Evolutionary conservation across 2,797 vertebrate genomes (phyloP).

Genomic region (Coregonus suidteri): DNA sequence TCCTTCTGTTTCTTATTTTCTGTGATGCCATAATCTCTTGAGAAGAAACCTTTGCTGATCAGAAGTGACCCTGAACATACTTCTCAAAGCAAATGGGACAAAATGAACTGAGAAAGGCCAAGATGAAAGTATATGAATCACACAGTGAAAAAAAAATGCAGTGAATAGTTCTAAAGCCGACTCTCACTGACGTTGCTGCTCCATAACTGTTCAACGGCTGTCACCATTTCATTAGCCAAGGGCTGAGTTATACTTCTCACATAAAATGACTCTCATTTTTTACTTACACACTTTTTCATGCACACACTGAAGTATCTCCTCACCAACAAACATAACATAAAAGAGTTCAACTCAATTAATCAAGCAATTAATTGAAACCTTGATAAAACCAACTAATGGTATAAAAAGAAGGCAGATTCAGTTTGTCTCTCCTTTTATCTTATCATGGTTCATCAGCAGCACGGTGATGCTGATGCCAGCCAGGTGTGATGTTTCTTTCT

Average conservation of each 20-base stretch:
- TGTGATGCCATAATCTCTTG: neutral
- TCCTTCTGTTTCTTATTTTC: neutral
- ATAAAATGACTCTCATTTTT: neutral
- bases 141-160: neutral
- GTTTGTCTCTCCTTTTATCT: too few species aligned
- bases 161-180: neutral
- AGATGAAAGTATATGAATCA: neutral
- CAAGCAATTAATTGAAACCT: too few species aligned
- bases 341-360: too few species aligned
- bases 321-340: neutral
- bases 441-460: neutral
- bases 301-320: slow-evolving; percentile 12
- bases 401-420: too few species aligned
- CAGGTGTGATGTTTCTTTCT: neutral
- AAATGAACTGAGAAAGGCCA: neutral
- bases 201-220: neutral
- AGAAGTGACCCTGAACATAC: neutral
- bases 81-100: neutral
- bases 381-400: too few species aligned
- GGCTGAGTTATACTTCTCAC: neutral
- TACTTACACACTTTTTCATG: neutral
- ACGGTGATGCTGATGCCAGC: neutral
- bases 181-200: neutral
- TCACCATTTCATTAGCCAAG: neutral
- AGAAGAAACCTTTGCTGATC: neutral